Percentiles rank a stretch among this genome's conserved stretches.
These are phyloP conservation scores for Lepidocolaptes lacrymiger DNA, from an alignment of 2,797 vertebrate species.

Conservation along the genomic window DNA sequence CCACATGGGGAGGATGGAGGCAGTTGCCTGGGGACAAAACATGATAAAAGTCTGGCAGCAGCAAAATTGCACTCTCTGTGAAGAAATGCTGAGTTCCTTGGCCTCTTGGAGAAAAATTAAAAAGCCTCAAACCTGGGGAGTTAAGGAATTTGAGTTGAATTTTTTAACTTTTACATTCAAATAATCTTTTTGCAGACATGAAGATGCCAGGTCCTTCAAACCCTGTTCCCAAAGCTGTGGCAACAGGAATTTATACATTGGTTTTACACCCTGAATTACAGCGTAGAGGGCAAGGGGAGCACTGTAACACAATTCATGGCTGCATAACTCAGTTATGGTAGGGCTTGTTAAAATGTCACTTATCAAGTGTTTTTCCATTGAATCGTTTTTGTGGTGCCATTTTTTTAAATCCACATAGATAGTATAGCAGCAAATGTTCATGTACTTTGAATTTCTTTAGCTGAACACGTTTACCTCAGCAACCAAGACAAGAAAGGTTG, in stretches of 20 bases:
- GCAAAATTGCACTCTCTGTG: background rate
- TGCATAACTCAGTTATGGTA: background rate
- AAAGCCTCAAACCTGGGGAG: background rate
- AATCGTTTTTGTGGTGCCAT: background rate
- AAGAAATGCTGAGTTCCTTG: background rate
- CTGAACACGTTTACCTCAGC: background rate
- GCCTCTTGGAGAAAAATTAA: background rate
- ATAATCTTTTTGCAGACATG: background rate
- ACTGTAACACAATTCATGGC: accelerated
- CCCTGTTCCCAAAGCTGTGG: background rate
- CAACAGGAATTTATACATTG: background rate
- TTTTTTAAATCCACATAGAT: background rate
- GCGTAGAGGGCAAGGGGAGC: accelerated
- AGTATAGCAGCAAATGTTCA: background rate
- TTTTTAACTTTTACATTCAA: background rate
- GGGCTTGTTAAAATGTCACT: background rate
- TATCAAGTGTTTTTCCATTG: background rate
- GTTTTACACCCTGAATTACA: background rate
- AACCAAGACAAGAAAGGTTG: background rate
- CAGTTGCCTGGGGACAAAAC: background rate
- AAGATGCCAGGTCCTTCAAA: background rate
- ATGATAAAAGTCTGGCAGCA: background rate
- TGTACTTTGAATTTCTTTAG: background rate
- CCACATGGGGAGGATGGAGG: accelerated
- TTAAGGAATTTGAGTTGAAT: background rate